Base-by-base conservation (phyloP, 1,140 invertebrate genomes). In the Agrypnia vestita region DNA sequence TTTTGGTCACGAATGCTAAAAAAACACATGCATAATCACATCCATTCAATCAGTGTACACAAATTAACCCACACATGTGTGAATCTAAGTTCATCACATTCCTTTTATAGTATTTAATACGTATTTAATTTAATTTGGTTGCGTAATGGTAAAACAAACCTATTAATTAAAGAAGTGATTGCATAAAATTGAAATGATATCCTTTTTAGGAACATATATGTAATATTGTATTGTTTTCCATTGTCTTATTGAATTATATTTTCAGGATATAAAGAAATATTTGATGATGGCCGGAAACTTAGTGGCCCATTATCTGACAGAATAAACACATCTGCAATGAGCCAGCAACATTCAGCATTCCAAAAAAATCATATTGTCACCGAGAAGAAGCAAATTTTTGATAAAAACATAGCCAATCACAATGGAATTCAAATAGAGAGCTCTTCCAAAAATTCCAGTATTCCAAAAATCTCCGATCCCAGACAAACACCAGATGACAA, bases 221-320 rank as follows among this genome's bases (percentile, higher is more conserved):
- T 1, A 35, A 35, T 35, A 6, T 35, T 35, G 25, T 35, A 6
- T 35, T 35, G 25, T 35, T 35, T 35, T 35, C 1, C 6, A 35
- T 35, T 35, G 6, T 3, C 25, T 35, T 59, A 21, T 21, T 59
- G 9, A 59, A 64, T 13, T 64, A 12, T 64, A 35, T 64, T 69
- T 69, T 46, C 21, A 69, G 64, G 64, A 69, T 69, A 69, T 43
- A 69, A 69, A 69, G 64, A 69, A 69, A 69, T 47, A 69, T 19
- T 47, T 69, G 64, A 69, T 69, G 21, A 49, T 49, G 64, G 44
- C 43, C 44, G 64, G 15, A 69, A 69, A 8, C 43, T 69, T 21
- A 47, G 9, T 69, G 43, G n/a, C 44, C 44, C n/a, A 12, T 51
- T 51, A 13, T 43, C 64, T 21, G 64, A 69, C n/a, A 69, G 64